These are phyloP conservation scores for Beris chalybata DNA, from an alignment of 2,888 invertebrate genomes.

Conservation along the genomic window DNA sequence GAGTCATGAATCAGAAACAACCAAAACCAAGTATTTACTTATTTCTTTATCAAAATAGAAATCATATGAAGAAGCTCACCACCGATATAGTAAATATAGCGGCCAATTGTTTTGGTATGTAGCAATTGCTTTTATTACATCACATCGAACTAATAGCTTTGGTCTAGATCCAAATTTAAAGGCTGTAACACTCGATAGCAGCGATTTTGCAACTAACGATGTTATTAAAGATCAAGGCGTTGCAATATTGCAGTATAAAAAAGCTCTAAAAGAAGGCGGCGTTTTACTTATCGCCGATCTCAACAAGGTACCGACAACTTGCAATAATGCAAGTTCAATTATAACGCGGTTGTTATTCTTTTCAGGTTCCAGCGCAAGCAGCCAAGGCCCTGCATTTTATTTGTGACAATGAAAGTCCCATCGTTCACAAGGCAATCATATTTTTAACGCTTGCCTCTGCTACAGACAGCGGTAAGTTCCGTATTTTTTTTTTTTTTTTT, in stretches of 20 bases:
- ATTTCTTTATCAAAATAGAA: constrained; percentile 44
- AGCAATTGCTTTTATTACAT: not conserved
- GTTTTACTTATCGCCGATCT: constrained; percentile 49
- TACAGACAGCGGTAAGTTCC: constrained; percentile 39
- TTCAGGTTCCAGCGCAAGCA: constrained; percentile 47
- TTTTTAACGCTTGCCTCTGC: constrained; percentile 52
- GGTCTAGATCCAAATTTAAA: constrained; percentile 39
- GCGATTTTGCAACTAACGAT: constrained; percentile 44
- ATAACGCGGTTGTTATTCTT: not conserved
- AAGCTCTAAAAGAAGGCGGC: constrained; percentile 45
- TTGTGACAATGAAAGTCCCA: constrained; percentile 61
- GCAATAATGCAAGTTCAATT: too few relatives aligned
- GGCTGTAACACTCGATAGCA: constrained; percentile 40
- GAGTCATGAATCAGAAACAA: constrained; percentile 44
- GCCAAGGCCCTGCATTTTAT: constrained; percentile 61
- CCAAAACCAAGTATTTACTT: constrained; percentile 46
- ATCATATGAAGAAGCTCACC: constrained; percentile 41
- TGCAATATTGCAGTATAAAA: constrained; percentile 47
- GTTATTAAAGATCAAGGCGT: constrained; percentile 47
- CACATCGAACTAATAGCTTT: not conserved
- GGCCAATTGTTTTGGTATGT: constrained; percentile 48
- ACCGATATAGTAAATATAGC: constrained; percentile 44
- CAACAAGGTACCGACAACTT: constrained; percentile 45
- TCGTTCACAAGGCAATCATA: constrained; percentile 54
- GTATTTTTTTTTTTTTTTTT: not conserved